Conservation (phyloP, 2,888 invertebrate species). For the Drosophila austrosaltans region DNA sequence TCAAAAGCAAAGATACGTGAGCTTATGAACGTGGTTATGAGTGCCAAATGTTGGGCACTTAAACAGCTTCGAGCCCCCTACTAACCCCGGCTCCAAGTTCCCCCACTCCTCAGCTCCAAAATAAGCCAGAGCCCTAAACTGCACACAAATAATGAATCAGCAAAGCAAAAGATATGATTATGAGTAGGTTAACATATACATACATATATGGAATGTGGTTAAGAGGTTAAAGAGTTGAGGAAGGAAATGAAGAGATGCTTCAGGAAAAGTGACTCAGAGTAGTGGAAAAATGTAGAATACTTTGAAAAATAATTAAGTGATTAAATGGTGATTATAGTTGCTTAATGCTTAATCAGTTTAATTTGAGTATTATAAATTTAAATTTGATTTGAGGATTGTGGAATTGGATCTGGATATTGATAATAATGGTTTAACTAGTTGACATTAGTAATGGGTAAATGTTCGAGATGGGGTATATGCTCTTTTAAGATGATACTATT, state of each 20-base stretch:
- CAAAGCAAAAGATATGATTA: background rate
- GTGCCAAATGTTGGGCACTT: constrained; percentile 43
- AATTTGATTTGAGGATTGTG: no score
- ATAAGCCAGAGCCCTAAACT: constrained; percentile 9
- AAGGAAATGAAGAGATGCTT: background rate
- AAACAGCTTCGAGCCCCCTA: constrained; percentile 13
- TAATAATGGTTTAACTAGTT: no score
- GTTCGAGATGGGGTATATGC: no score
- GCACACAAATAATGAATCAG: constrained; percentile 8
- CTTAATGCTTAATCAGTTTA: background rate
- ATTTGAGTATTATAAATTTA: background rate
- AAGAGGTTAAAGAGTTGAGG: background rate
- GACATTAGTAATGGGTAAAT: no score
- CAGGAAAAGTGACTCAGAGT: background rate
- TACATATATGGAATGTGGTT: background rate
- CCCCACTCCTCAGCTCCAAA: constrained; percentile 20
- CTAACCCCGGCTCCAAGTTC: background rate
- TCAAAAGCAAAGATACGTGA: constrained; percentile 61
- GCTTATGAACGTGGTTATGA: constrained; percentile 61
- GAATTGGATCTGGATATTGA: no score
- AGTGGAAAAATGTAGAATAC: background rate
- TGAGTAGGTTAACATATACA: background rate
- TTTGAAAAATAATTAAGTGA: background rate
- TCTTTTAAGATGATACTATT: no score
- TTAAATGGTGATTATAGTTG: no score